These are phyloP conservation scores for Larimichthys crocea DNA, from an alignment of 2,113 vertebrate species.

Conservation along the genomic window DNA sequence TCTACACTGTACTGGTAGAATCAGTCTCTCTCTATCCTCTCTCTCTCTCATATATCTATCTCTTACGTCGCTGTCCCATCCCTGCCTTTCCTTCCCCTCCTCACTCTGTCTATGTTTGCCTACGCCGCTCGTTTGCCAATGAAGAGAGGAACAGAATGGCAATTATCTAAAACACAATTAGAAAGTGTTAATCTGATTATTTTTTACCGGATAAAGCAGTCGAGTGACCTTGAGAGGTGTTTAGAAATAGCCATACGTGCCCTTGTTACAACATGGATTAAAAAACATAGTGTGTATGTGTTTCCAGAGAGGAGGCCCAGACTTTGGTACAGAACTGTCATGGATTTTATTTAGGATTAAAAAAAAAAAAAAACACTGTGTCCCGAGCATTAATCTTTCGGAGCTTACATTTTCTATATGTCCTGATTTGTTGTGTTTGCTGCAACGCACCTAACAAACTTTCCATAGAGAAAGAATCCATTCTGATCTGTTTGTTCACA, in stretches of 20 bases:
- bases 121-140: constrained; percentile 54
- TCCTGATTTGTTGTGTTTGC: background rate
- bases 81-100: constrained; percentile 9
- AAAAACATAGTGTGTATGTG: constrained; percentile 49
- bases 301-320: background rate
- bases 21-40: constrained; percentile 1
- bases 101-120: constrained; percentile 16
- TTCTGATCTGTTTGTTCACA: background rate
- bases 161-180: constrained; percentile 84
- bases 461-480: too few relatives aligned
- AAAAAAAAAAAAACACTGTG: too few relatives aligned
- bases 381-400: background rate
- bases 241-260: constrained; percentile 64
- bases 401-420: background rate
- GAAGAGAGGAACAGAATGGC: constrained; percentile 75
- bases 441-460: background rate
- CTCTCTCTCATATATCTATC: background rate
- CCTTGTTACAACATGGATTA: constrained; percentile 69
- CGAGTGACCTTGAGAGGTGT: constrained; percentile 79
- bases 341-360: constrained; percentile 27
- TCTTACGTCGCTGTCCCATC: background rate
- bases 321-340: background rate
- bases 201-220: constrained; percentile 78
- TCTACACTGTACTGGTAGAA: background rate
- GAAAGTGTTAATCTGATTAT: constrained; percentile 82